Evolutionary conservation across 2,888 invertebrate genomes (phyloP), one percentile per base, ranked within the genome.

Genomic region (Conomelus anceps): DNA sequence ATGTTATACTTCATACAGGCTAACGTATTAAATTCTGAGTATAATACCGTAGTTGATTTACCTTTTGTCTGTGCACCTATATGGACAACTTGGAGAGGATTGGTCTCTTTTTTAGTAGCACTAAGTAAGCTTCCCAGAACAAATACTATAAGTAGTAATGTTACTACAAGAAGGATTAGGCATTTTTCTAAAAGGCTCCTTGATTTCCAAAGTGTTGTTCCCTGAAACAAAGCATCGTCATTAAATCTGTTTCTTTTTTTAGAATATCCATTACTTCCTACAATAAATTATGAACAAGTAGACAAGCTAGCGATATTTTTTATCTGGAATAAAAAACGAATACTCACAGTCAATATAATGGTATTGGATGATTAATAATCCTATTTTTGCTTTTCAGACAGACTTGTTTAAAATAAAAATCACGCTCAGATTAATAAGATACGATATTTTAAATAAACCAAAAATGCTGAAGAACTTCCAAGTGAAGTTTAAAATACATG

Each of bases 191-290:
- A 92, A 90, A 94, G 94, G 87, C 95, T 96, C 23, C 97, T 94
- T 88, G 96, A 95, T 91, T 96, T 95, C 97, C 97, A 97, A 92
- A 96, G 94, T 89, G 96, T 96, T 22, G 96, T 95, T 11, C 97
- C 96, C 96, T 96, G 94, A 85, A 93, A 93, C 84, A 91, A 92
- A 90, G 90, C n/a, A 23, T 34, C 9, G 84, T 88, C 88, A 89
- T 26, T 63, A 63, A 20, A 11, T n/a, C 17, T 89, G 26, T 20
- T 22, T 17, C 13, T 85, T n/a, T n/a, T n/a, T n/a, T n/a, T n/a
- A n/a, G n/a, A n/a, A n/a, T n/a, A n/a, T n/a, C n/a, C n/a, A n/a
- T n/a, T n/a, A n/a, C n/a, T n/a, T n/a, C n/a, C n/a, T n/a, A n/a
- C n/a, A n/a, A n/a, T n/a, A n/a, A n/a, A n/a, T n/a, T n/a, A n/a